These are phyloP conservation scores for Dasypogon diadema DNA, from an alignment of 2,888 invertebrate species.

Conservation along the genomic window DNA sequence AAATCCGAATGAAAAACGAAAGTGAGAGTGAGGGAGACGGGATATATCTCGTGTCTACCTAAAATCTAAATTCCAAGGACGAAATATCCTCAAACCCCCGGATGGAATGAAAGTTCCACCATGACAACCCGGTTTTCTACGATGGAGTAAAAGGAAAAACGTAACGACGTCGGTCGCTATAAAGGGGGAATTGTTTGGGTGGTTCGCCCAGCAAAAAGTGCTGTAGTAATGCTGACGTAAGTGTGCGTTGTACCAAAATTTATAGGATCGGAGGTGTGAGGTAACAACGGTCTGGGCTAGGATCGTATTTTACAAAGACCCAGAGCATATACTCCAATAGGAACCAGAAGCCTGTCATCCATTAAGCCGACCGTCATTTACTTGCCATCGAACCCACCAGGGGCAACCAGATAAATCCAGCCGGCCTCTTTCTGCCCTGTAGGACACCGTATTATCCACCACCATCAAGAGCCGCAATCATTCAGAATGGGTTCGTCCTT, in stretches of 20 bases:
- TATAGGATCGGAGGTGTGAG: constrained; percentile 20
- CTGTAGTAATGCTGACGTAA: constrained; percentile 48
- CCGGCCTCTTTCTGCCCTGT: constrained; percentile 23
- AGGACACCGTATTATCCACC: constrained; percentile 43
- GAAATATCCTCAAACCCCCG: constrained; percentile 19
- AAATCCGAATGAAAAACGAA: constrained; percentile 13
- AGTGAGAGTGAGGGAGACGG: constrained; percentile 40
- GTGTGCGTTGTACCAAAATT: constrained; percentile 44
- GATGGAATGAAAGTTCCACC: constrained; percentile 25
- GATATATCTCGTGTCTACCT: constrained; percentile 25
- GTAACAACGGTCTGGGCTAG: constrained; percentile 32
- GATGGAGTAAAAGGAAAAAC: constrained; percentile 44
- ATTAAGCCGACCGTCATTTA: constrained; percentile 48
- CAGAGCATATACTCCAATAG: neutral
- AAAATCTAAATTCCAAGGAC: constrained; percentile 50
- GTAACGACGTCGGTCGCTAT: constrained; percentile 56
- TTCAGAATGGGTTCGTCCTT: constrained; percentile 50
- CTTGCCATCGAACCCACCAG: constrained; percentile 45
- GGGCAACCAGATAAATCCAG: constrained; percentile 45
- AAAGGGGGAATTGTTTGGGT: constrained; percentile 55
- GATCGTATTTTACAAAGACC: constrained; percentile 1
- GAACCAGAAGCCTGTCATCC: constrained; percentile 32
- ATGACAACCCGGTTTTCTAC: constrained; percentile 25
- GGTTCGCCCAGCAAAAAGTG: constrained; percentile 46
- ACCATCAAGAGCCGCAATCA: constrained; percentile 48